Conservation (phyloP, 2,888 invertebrate species). For the Amblyteles armatorius region DNA sequence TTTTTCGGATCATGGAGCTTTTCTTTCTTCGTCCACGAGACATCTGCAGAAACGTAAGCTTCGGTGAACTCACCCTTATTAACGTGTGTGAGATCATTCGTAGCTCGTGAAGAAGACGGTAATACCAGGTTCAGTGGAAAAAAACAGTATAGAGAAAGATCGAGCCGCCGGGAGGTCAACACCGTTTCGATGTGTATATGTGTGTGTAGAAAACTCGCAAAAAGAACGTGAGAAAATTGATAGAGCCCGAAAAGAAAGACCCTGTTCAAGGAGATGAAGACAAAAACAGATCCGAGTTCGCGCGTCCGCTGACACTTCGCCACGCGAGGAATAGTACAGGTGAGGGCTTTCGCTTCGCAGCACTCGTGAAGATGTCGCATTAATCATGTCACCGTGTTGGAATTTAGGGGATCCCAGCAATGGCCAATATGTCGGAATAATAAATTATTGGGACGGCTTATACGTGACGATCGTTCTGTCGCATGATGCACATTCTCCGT, state of each 20-base stretch:
- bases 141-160: background rate
- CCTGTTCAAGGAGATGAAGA: background rate
- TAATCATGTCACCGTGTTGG: slow-evolving; percentile 23
- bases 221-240: slow-evolving; percentile 28
- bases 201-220: slow-evolving; percentile 7
- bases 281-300: background rate
- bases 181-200: background rate
- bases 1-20: slow-evolving; percentile 19
- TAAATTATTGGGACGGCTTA: background rate
- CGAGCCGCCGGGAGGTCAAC: background rate
- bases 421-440: slow-evolving; percentile 21
- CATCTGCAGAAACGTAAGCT: slow-evolving; percentile 35
- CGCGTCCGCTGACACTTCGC: background rate
- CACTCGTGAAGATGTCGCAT: slow-evolving; percentile 18
- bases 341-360: slow-evolving; percentile 9
- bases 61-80: slow-evolving; percentile 42
- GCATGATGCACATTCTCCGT: background rate
- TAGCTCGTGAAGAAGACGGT: slow-evolving; percentile 1
- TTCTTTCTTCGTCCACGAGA: slow-evolving; percentile 18
- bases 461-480: background rate
- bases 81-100: slow-evolving; percentile 41
- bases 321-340: slow-evolving; percentile 1
- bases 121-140: background rate
- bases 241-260: slow-evolving; percentile 20
- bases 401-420: background rate